Base-by-base conservation (phyloP, 2,113 vertebrate species). In the Promerops cafer region DNA sequence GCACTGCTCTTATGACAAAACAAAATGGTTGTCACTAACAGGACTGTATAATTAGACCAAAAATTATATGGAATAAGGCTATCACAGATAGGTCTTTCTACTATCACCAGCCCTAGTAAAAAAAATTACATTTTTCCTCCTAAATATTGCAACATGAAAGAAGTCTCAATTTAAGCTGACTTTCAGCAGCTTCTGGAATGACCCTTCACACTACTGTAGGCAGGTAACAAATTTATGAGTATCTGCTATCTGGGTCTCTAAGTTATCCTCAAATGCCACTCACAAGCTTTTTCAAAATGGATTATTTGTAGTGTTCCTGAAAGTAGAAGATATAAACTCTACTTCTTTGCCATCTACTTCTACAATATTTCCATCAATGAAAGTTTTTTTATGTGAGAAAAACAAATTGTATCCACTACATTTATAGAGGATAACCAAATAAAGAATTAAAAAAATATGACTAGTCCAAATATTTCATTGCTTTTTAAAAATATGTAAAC, bases 401-500 rank as follows among this genome's bases (percentile, higher is more conserved):
- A 59, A 76, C 14, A 33, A 64, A 6, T 31, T 4, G 30, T 33
- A 68, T 59, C n/a, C 8, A 37, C 9, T 37, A 8, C 52, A 79
- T 79, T 75, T 90, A 26, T 39, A 35, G 28, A 84, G 8, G 12
- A 72, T 50, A 90, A 64, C 2, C 27, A 72, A 16, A 65, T 7
- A 35, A 21, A 31, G 20, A 83, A 83, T 57, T 71, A 63, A 83
- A 83, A 28, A 40, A 79, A 1, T 66, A 3, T 14, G 4, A 70
- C 7, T 57, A 69, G 13, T 53, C 15, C 11, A 70, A 69, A 37
- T 0, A n/a, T 63, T 24, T 49, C 0, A 50, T 45, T 74, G 35
- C 3, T 61, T 72, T 45, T 24, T 1, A 39, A 72, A 87, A 82
- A 65, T 6, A 28, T 0, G 0, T 16, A 37, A 30, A n/a, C n/a